phyloP scores from a whole-genome alignment of 2,888 invertebrate species.

The Rhopalosiphum nymphaeae region DNA sequence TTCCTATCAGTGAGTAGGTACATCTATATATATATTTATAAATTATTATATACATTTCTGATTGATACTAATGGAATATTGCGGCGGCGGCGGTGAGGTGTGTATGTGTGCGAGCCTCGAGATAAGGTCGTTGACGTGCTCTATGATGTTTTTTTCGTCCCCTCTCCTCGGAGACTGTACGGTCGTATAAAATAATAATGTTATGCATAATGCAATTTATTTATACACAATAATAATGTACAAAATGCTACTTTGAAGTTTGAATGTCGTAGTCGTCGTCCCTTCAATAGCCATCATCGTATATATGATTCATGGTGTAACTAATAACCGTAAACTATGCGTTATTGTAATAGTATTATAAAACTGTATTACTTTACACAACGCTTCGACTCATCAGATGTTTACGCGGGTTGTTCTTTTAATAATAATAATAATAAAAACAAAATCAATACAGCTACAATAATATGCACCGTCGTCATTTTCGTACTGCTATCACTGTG shows the following conservation, averaged over 20 bases:
- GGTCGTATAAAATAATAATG: not conserved
- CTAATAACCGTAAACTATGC: not conserved
- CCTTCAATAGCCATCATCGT: not conserved
- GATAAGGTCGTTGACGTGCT: conserved; percentile 58
- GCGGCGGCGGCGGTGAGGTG: not conserved
- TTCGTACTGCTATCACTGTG: not conserved
- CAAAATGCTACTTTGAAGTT: not conserved
- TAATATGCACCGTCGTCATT: not conserved
- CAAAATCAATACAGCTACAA: not conserved
- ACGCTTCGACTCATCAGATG: not conserved
- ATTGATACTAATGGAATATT: conserved; percentile 59
- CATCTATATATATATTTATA: not conserved
- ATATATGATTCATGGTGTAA: not conserved
- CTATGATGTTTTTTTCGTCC: conserved; percentile 20
- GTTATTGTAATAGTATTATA: not conserved
- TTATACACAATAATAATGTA: not conserved
- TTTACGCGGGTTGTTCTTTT: not conserved
- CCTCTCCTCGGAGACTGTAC: not conserved
- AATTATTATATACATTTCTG: not conserved
- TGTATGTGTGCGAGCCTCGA: not conserved
- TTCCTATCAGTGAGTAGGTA: not conserved
- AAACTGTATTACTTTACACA: not conserved
- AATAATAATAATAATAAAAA: not conserved
- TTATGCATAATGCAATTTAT: conserved; percentile 2
- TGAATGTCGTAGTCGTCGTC: not conserved